Percentiles rank a stretch among this genome's conserved stretches.
Evolutionary conservation across 2,797 vertebrate genomes (phyloP).

Genomic region (Spinus olivaceus): DNA sequence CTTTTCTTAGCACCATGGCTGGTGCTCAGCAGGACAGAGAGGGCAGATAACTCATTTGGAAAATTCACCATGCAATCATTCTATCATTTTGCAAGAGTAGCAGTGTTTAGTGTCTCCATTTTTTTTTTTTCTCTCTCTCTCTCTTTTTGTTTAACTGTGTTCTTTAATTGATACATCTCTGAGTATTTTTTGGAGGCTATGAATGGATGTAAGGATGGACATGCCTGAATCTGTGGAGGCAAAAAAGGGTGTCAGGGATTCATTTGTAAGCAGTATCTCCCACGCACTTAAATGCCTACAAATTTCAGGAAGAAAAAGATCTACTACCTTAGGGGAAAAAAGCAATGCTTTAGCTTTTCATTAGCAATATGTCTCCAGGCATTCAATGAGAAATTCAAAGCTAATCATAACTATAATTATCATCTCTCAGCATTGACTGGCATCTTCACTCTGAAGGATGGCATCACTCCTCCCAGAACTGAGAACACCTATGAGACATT

Average conservation of each 20-base stretch:
- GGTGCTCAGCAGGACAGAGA: not conserved
- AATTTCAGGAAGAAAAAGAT: not conserved
- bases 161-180: not conserved
- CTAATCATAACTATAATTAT: not conserved
- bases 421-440: not conserved
- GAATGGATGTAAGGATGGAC: not conserved
- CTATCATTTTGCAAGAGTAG: not conserved
- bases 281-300: not conserved
- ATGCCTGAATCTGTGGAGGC: not conserved
- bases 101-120: not conserved
- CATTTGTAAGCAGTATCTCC: not conserved
- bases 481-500: not conserved
- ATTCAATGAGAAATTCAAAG: not conserved
- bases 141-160: not conserved
- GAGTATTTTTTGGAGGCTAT: not conserved
- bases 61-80: not conserved
- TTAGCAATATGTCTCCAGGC: not conserved
- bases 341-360: not conserved
- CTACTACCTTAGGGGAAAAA: not conserved
- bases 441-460: not conserved
- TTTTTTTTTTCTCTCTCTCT: rapidly evolving
- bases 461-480: not conserved
- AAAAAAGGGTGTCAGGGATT: not conserved
- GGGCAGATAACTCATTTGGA: not conserved
- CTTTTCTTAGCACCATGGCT: not conserved